phyloP scores from a whole-genome alignment of 2,888 invertebrate species.

The Rhodophaea formosa region DNA sequence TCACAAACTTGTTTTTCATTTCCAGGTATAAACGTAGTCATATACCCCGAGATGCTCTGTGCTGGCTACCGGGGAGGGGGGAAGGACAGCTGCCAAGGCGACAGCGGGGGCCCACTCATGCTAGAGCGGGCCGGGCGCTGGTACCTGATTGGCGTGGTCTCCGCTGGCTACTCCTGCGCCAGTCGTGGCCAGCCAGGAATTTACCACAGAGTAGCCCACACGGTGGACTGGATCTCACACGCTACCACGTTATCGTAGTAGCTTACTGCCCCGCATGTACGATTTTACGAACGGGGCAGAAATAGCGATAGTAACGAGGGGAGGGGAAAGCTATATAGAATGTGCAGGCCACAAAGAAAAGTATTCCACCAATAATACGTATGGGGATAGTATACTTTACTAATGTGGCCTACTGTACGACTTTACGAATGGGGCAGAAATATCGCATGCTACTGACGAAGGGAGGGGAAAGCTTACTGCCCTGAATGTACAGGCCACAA shows the following conservation, averaged over 20 bases:
- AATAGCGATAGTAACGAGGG: no score
- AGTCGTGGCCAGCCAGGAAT: conserved; percentile 96
- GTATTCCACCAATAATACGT: no score
- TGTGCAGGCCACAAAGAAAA: no score
- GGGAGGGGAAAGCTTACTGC: no score
- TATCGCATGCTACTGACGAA: no score
- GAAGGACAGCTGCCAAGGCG: conserved; percentile 89
- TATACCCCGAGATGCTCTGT: conserved; percentile 97
- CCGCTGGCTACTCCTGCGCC: conserved; percentile 96
- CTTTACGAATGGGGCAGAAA: no score
- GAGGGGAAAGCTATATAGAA: no score
- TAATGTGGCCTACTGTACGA: no score
- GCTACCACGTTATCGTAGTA: conserved; percentile 74
- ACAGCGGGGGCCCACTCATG: conserved; percentile 95
- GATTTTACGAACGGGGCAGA: no score
- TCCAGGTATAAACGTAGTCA: conserved; percentile 91
- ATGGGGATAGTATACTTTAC: no score
- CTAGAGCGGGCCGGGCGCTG: conserved; percentile 92
- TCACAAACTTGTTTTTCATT: conserved; percentile 19
- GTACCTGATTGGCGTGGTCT: conserved; percentile 95
- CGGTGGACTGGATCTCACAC: conserved; percentile 94
- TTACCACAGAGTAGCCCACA: conserved; percentile 95
- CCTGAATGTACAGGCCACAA: no score
- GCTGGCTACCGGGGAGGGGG: conserved; percentile 95
- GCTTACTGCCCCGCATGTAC: no score